Percentiles rank a stretch among this genome's conserved stretches.
These are phyloP conservation scores for Saguinus imperator DNA, from an alignment of 2,113 vertebrate species.

Conservation along the genomic window DNA sequence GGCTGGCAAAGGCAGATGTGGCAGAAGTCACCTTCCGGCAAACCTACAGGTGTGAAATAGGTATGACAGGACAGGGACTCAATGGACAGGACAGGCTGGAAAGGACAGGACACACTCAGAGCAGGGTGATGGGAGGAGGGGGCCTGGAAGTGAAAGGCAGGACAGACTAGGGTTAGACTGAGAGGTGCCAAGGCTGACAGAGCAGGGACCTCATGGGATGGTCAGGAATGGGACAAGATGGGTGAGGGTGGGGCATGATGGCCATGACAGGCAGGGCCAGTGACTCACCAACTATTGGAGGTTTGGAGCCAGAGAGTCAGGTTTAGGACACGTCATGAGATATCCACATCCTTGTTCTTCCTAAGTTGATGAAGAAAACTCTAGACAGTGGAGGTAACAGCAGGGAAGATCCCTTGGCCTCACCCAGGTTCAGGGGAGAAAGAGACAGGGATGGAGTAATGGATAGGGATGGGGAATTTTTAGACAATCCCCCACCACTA, in stretches of 20 bases:
- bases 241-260: not conserved
- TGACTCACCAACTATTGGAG: not conserved
- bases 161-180: not conserved
- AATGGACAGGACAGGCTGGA: not conserved
- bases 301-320: not conserved
- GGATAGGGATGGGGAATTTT: not conserved
- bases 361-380: not conserved
- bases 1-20: not conserved
- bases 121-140: not conserved
- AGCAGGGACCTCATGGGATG: not conserved
- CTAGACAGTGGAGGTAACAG: not conserved
- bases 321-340: not conserved
- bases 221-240: not conserved
- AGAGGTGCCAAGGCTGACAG: not conserved
- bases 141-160: not conserved
- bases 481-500: not conserved
- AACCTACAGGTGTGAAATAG: not conserved
- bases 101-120: not conserved
- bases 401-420: not conserved
- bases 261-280: too few species aligned
- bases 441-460: not conserved
- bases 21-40: not conserved
- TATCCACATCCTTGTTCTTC: not conserved
- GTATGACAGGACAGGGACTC: not conserved
- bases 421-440: not conserved